Percentiles rank a stretch among this genome's conserved stretches.
These are phyloP conservation scores for Patella caerulea DNA, from an alignment of 2,888 invertebrate genomes.

Conservation along the genomic window DNA sequence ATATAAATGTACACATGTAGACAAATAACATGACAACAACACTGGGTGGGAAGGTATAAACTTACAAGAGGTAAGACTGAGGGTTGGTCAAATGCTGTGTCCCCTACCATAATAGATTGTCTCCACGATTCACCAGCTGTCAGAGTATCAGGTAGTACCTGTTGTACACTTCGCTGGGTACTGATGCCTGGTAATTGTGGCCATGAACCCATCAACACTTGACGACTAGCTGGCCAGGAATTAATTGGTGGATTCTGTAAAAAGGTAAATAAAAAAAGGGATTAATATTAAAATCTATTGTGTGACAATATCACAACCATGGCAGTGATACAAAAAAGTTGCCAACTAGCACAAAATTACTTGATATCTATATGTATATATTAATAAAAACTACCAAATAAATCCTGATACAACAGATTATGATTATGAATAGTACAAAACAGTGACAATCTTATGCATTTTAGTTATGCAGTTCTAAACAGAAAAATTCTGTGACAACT, in stretches of 20 bases:
- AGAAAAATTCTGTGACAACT: too few species aligned
- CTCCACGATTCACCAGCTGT: slow-evolving; percentile 76
- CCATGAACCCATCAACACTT: slow-evolving; percentile 86
- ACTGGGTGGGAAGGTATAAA: neutral
- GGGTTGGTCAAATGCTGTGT: slow-evolving; percentile 55
- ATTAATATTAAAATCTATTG: neutral
- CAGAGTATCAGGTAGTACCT: slow-evolving; percentile 63
- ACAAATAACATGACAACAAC: too few species aligned
- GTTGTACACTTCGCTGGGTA: slow-evolving; percentile 62
- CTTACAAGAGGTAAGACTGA: slow-evolving; percentile 59
- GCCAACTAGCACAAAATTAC: neutral
- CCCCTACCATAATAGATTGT: slow-evolving; percentile 82
- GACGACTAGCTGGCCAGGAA: slow-evolving; percentile 81
- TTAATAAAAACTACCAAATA: too few species aligned
- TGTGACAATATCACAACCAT: neutral
- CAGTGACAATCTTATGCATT: too few species aligned
- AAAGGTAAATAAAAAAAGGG: neutral
- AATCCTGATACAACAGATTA: too few species aligned
- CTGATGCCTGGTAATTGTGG: slow-evolving; percentile 77
- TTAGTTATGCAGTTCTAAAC: too few species aligned
- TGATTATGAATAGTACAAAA: too few species aligned
- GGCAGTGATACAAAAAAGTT: neutral
- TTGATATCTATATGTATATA: too few species aligned
- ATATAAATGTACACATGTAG: too few species aligned
- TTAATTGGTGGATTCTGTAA: slow-evolving; percentile 79